phyloP scores from a whole-genome alignment of 2,888 invertebrate genomes.

The Hemistola chrysoprasaria region DNA sequence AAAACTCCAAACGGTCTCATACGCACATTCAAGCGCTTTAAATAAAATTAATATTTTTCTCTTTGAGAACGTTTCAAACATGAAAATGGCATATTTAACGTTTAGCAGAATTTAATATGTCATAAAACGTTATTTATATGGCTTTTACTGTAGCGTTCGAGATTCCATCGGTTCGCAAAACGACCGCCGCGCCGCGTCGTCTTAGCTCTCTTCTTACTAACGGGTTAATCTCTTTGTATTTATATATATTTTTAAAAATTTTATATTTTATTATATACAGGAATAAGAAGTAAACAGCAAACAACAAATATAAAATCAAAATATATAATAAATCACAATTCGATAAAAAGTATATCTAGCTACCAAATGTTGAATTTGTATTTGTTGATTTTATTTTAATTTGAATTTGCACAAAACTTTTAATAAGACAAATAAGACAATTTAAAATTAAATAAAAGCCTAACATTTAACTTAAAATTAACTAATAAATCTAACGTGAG shows the following conservation, averaged over 20 bases:
- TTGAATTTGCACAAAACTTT: no score
- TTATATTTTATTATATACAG: conserved; percentile 37
- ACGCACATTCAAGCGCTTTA: conserved; percentile 15
- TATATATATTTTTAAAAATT: no score
- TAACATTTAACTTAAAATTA: no score
- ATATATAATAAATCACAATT: no score
- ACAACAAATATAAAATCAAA: no score
- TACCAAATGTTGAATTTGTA: no score
- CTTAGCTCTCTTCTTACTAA: conserved; percentile 38
- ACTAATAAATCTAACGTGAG: no score
- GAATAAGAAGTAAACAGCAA: conserved; percentile 25
- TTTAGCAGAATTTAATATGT: conserved; percentile 73
- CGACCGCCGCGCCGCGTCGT: conserved; percentile 26
- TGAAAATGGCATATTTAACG: conserved; percentile 70
- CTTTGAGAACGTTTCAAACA: conserved; percentile 56
- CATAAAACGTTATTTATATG: conserved; percentile 74
- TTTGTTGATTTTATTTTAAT: no score
- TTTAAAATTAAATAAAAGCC: no score
- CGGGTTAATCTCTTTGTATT: conserved; percentile 43
- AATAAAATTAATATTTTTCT: conserved; percentile 50
- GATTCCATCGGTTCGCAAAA: conserved; percentile 51
- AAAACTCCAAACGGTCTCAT: conserved; percentile 15
- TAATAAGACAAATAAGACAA: no score
- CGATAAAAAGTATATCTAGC: no score
- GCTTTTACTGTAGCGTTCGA: conserved; percentile 57